Evolutionary conservation across 2,797 vertebrate species (phyloP), one percentile per base, ranked within the genome.

Genomic region (Sylvilagus floridanus): DNA sequence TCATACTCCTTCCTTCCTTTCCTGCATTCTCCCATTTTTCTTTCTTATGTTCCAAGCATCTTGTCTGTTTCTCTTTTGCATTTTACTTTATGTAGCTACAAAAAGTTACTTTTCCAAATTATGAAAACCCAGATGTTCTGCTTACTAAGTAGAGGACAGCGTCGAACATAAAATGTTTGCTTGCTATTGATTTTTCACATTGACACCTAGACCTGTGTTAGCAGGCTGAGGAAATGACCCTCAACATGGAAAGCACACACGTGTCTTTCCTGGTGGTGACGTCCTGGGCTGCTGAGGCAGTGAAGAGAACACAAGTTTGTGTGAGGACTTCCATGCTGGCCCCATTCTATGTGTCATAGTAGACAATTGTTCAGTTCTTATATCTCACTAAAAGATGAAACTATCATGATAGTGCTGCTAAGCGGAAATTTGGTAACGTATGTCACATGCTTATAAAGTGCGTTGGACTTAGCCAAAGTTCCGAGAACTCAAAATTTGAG

Each of bases 31-130:
- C 28, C 35, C 21, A 57, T 60, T 19, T 57, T 22, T 37, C 8
- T 14, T 10, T 88, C 5, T 26, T 57, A 5, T 13, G 37, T 57
- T 85, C 24, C n/a, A 37, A 63, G 21, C 10, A 54, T 65, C 4
- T 32, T 21, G 86, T 37, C 24, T 71, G n/a, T 50, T 84, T 47
- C 26, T 12, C 52, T 71, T 73, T 66, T n/a, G 16, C 37, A 6
- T 75, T 60, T 57, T 17, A 19, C 11, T 21, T 47, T 65, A 52
- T 69, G 71, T 42, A 69, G 12, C 47, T 69, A 24, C n/a, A 26
- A 65, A 69, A 78, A 83, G 78, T 69, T 24, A 52, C 32, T 54
- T 69, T 76, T 87, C n/a, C 50, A 82, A 90, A 81, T 86, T 9
- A 63, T 16, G 3, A 62, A 26, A 32, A 57, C 2, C 86, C 24